A percentile compares a stretch with the other conserved stretches of the same genome.
Conservation (phyloP, 2,797 vertebrate species). For the Salmo trutta region DNA sequence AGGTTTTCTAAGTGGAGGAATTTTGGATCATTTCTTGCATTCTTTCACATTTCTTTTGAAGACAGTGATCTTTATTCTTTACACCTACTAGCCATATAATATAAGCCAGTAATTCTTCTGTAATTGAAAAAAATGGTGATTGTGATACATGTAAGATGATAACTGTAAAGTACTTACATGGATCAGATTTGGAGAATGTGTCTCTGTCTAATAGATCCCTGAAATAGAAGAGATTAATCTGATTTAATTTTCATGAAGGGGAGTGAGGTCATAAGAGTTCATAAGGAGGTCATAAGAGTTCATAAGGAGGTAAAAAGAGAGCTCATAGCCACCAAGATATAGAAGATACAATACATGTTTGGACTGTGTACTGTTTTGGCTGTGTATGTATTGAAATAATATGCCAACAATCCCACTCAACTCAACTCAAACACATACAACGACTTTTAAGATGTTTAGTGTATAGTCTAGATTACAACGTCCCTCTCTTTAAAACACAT, state of each 20-base stretch:
- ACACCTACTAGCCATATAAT: neutral
- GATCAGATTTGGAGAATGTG: conserved; percentile 97
- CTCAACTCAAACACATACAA: too few relatives aligned
- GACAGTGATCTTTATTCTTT: neutral
- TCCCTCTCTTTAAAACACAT: neutral
- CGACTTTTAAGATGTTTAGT: neutral
- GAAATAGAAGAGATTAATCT: conserved; percentile 43
- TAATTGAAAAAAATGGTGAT: neutral
- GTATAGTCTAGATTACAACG: neutral
- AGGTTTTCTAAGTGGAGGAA: neutral
- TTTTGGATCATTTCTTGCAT: neutral
- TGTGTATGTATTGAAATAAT: too few relatives aligned
- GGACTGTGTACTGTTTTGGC: too few relatives aligned
- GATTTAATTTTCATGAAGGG: neutral
- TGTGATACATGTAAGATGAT: neutral
- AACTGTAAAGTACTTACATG: conserved; percentile 78
- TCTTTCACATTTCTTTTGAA: neutral
- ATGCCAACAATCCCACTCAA: too few relatives aligned
- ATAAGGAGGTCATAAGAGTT: neutral
- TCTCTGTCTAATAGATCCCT: conserved; percentile 94
- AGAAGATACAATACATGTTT: neutral
- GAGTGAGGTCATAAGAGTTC: neutral
- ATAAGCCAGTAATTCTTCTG: neutral
- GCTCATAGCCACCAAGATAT: neutral
- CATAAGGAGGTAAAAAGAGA: neutral